phyloP scores from a whole-genome alignment of 2,113 vertebrate genomes.

The Apistogramma diplotaenia region DNA sequence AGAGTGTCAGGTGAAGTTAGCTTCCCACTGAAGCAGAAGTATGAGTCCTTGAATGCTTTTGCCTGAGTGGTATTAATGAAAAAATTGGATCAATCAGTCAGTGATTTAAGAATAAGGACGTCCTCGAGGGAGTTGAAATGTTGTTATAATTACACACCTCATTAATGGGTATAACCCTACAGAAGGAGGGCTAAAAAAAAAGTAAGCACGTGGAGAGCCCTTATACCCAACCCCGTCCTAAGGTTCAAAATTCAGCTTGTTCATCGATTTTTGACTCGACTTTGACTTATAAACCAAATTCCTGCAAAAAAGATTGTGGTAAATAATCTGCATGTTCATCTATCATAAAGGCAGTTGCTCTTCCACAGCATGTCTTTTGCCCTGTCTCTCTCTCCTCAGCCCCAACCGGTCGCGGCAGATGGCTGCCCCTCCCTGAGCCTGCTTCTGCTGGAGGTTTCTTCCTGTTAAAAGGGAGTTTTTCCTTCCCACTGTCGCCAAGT shows the following conservation, averaged over 20 bases:
- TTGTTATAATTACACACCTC: not conserved
- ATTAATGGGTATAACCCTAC: not conserved
- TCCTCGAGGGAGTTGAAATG: not conserved
- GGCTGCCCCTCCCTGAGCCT: too few species aligned
- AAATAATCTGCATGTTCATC: not conserved
- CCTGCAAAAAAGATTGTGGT: too few species aligned
- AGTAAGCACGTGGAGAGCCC: not conserved
- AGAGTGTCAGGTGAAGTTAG: not conserved
- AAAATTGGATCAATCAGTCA: conserved; percentile 13
- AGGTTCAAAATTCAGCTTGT: not conserved
- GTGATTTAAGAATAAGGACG: not conserved
- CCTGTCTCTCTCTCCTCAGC: too few species aligned
- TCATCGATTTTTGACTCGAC: not conserved
- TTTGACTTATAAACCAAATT: too few species aligned
- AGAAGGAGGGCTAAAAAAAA: not conserved
- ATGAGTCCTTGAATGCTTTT: conserved; percentile 3
- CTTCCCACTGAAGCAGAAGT: not conserved
- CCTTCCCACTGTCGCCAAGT: too few species aligned
- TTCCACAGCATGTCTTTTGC: too few species aligned
- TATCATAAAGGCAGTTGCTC: too few species aligned
- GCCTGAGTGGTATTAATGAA: not conserved
- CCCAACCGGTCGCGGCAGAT: too few species aligned
- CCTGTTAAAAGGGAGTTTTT: too few species aligned
- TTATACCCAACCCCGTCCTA: accelerated
- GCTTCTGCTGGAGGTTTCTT: too few species aligned